Conservation (phyloP, 2,888 invertebrate genomes). For the Tetheella fluctuosa region DNA sequence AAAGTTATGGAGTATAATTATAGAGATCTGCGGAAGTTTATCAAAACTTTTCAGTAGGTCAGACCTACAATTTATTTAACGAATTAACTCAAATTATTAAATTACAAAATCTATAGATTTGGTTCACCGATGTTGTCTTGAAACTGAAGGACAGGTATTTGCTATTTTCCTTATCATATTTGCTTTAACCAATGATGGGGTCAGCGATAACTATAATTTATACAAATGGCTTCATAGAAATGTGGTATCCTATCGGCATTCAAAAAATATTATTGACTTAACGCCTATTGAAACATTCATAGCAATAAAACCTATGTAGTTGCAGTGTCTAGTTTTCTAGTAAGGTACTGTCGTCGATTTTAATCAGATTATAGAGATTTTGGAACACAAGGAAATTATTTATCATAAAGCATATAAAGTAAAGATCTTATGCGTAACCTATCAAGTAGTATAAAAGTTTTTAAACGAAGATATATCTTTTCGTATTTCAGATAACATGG, state of each 20-base stretch:
- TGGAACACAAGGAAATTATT: not conserved
- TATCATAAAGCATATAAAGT: no score
- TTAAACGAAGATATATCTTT: not conserved
- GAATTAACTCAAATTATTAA: not conserved
- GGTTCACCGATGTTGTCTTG: no score
- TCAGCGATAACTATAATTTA: no score
- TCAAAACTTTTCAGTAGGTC: not conserved
- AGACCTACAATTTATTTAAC: not conserved
- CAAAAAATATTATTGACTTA: not conserved
- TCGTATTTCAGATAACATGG: conserved; percentile 57
- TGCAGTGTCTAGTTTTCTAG: not conserved
- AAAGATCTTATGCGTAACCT: no score
- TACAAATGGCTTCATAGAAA: no score
- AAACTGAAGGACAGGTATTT: no score
- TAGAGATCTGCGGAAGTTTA: not conserved
- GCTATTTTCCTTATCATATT: no score
- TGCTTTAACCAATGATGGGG: no score
- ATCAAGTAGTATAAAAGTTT: not conserved
- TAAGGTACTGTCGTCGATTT: no score
- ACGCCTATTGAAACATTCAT: not conserved
- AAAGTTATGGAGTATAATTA: not conserved
- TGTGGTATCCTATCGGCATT: no score
- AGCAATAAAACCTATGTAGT: not conserved
- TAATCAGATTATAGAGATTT: not conserved
- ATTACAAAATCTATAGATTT: no score